These are phyloP conservation scores for Excalfactoria chinensis DNA, from an alignment of 2,113 vertebrate species.

Conservation along the genomic window DNA sequence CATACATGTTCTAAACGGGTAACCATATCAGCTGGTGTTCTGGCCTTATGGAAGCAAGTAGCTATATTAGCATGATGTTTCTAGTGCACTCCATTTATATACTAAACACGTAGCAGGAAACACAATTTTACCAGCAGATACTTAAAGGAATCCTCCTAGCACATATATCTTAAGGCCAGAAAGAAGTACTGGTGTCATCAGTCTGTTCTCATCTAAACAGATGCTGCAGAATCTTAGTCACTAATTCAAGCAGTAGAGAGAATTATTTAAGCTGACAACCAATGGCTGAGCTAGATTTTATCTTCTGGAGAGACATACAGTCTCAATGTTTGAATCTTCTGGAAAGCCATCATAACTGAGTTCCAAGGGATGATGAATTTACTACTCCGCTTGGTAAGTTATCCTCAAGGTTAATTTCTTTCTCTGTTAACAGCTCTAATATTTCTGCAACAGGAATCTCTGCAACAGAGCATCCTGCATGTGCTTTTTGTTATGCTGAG, in stretches of 20 bases:
- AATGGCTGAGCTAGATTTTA: background rate
- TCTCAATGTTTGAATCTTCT: background rate
- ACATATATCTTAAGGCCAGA: conserved; percentile 9
- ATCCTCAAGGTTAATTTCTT: conserved; percentile 22
- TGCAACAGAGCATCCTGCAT: background rate
- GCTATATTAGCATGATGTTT: background rate
- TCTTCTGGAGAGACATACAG: background rate
- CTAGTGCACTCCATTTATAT: background rate
- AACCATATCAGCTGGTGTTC: background rate
- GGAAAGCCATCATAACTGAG: background rate
- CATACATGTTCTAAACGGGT: background rate
- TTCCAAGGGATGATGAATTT: background rate
- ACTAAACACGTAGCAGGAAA: background rate
- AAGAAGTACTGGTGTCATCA: background rate
- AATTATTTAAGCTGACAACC: background rate
- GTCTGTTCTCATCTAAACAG: background rate
- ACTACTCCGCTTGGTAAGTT: background rate
- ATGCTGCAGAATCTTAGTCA: background rate
- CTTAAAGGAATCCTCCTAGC: conserved; percentile 7
- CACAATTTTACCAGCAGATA: background rate
- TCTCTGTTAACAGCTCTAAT: background rate
- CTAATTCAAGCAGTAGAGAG: background rate
- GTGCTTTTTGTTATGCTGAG: background rate
- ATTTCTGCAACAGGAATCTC: background rate
- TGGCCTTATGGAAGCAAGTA: background rate